Evolutionary conservation across 2,888 invertebrate species (phyloP).

Genomic region (Sarcophaga variegata): DNA sequence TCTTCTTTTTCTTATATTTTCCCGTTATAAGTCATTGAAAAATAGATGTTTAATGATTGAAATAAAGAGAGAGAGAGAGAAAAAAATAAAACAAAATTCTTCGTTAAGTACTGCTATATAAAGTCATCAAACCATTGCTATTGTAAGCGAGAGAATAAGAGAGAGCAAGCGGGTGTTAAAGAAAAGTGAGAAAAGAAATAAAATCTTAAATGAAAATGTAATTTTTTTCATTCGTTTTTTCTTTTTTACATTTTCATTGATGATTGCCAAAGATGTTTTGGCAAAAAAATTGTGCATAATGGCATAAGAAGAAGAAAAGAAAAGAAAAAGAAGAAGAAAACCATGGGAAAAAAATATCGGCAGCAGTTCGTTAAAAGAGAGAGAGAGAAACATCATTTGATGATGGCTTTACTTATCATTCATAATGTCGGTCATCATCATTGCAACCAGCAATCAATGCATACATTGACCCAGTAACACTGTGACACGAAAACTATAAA

Average conservation of each 20-base stretch:
- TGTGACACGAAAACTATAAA: conserved; percentile 55
- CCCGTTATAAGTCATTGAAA: conserved; percentile 20
- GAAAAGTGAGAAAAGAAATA: no score
- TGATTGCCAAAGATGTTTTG: conserved; percentile 64
- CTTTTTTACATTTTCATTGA: conserved; percentile 22
- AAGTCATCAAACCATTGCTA: no score
- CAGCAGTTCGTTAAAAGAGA: conserved; percentile 20
- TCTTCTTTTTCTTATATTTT: neutral
- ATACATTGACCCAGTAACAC: conserved; percentile 68
- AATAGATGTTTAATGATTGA: neutral
- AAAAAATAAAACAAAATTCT: neutral
- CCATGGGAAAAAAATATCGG: conserved; percentile 9
- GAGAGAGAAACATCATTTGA: neutral
- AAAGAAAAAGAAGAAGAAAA: conserved; percentile 22
- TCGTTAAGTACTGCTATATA: no score
- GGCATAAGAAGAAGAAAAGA: neutral
- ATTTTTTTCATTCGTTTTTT: neutral
- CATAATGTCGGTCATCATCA: neutral
- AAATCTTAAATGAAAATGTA: conserved; percentile 43
- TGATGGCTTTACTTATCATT: conserved; percentile 5
- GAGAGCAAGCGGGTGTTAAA: no score
- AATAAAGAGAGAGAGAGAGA: neutral
- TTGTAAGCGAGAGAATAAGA: no score
- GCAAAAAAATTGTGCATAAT: conserved; percentile 39
- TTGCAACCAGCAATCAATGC: conserved; percentile 26